Evolutionary conservation across 1,140 invertebrate genomes (phyloP).

Genomic region (Drosophila pandora): DNA sequence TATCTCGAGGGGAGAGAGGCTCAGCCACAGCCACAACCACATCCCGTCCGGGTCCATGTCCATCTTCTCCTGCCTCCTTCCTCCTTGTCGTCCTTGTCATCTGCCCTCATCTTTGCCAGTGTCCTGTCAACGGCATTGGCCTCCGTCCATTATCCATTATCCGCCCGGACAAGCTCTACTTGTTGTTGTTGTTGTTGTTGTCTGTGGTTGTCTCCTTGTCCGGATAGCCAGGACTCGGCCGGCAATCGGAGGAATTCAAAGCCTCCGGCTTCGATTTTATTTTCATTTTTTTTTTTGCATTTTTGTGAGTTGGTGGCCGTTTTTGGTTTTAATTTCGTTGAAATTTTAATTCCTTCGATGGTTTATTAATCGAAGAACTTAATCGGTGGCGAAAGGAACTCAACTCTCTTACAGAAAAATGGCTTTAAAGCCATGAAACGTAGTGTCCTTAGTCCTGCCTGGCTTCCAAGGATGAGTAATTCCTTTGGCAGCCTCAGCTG

Average conservation of each 20-base stretch:
- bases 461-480: constrained; percentile 11
- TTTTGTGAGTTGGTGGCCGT: no score
- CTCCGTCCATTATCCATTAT: constrained; percentile 30
- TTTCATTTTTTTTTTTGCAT: neutral
- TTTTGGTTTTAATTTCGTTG: no score
- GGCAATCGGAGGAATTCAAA: constrained; percentile 1
- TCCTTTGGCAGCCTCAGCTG: constrained; percentile 15
- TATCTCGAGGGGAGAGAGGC: neutral
- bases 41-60: neutral
- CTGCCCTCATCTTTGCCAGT: constrained; percentile 40
- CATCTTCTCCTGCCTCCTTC: neutral
- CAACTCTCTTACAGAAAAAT: no score
- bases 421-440: neutral
- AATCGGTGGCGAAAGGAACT: no score
- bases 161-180: constrained; percentile 16
- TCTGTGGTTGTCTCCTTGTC: constrained; percentile 4
- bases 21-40: neutral
- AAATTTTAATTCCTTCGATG: no score
- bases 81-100: constrained; percentile 8
- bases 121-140: constrained; percentile 34
- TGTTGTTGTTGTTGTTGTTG: constrained; percentile 28
- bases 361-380: no score
- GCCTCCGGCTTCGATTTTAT: neutral
- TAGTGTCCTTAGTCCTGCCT: neutral
- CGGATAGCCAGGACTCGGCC: neutral